A percentile compares a stretch with the other conserved stretches of the same genome.
phyloP scores from a whole-genome alignment of 2,113 vertebrate species.

The Cranoglanis bouderius region DNA sequence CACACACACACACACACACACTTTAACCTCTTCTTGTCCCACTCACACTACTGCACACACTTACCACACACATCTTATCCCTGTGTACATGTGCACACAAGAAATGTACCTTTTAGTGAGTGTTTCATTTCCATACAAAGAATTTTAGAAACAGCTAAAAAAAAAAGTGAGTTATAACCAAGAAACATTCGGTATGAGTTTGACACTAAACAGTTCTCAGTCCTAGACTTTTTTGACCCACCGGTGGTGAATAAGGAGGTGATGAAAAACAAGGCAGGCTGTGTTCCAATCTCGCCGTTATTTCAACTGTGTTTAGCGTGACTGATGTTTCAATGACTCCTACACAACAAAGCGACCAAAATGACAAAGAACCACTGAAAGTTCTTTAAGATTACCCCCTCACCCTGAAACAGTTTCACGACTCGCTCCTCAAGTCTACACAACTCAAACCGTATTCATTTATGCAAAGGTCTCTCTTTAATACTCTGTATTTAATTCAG shows the following conservation, averaged over 20 bases:
- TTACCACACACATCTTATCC: neutral
- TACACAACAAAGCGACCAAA: neutral
- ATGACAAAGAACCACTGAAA: neutral
- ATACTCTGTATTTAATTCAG: constrained; percentile 4
- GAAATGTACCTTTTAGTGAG: neutral
- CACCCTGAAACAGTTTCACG: neutral
- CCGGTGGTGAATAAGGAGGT: neutral
- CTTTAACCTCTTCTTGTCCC: neutral
- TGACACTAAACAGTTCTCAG: neutral
- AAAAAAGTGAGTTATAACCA: neutral
- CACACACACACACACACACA: constrained; percentile 23
- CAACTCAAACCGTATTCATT: neutral
- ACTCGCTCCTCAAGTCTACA: neutral
- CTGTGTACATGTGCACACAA: neutral
- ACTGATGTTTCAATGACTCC: constrained; percentile 19
- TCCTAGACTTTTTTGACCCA: neutral
- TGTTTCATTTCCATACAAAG: neutral
- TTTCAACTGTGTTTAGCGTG: neutral
- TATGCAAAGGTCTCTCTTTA: neutral
- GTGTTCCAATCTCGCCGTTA: neutral
- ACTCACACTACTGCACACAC: neutral
- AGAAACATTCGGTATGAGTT: neutral
- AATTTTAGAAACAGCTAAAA: neutral
- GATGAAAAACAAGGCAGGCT: constrained; percentile 28
- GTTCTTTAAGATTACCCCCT: neutral